Evolutionary conservation across 2,797 vertebrate genomes (phyloP), one percentile per base, ranked within the genome.

Genomic region (Clarias laeviceps): DNA sequence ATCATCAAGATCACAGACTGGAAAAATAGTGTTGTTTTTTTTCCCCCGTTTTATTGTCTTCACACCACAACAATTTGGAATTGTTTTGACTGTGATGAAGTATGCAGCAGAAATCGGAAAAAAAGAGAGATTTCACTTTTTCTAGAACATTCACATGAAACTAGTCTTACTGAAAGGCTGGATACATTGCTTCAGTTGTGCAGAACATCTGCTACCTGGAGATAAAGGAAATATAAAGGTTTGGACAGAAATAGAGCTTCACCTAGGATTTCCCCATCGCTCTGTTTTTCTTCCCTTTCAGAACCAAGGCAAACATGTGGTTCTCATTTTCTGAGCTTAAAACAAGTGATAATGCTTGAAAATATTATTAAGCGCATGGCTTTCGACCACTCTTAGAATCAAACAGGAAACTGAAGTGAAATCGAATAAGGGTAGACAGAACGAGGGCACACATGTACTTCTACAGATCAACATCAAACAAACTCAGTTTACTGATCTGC

Each of bases 31-130:
- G 93, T 94, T 73, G 29, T 0, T 68, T 56, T 61, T 54, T 27
- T 74, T 7, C 9, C 12, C 34, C 93, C 93, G 93, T 93, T 88
- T 54, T 54, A 54, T 54, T 92, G 93, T 90, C 91, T 91, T 92
- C 90, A 90, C 88, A 90, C 89, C 88, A 92, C 93, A 93, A 92
- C 91, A 94, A 94, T 94, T 91, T 91, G 84, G 88, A 82, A 86
- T 88, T 90, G 87, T 89, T 92, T 92, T 85, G 84, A 85, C 90
- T 90, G 15, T 59, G 62, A 40, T 40, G 22, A 45, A 1, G 5
- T 5, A 56, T 34, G 64, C 34, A 66, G 76, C 70, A 59, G 62
- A 20, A 76, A 62, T 37, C 37, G 77, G 34, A 68, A 14, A 27
- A 14, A 24, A 4, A 69, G 59, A 66, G 32, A 84, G 85, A 64